A percentile compares a stretch with the other conserved stretches of the same genome.
These are phyloP conservation scores for Tapirus terrestris DNA, from an alignment of 2,113 vertebrate genomes.

Conservation along the genomic window DNA sequence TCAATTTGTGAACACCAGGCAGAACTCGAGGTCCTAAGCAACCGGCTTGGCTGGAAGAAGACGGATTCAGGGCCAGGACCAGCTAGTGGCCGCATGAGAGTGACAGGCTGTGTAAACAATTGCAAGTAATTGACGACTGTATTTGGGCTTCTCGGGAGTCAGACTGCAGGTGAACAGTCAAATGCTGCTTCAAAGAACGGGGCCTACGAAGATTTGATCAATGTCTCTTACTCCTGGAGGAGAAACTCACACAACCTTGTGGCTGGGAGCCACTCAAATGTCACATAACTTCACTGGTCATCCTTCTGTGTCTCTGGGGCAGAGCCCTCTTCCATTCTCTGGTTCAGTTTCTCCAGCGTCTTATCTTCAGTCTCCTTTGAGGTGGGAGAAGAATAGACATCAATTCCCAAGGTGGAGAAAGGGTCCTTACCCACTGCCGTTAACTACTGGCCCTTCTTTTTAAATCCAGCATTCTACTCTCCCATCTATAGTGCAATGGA, in stretches of 20 bases:
- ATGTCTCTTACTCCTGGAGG: background rate
- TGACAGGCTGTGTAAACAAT: background rate
- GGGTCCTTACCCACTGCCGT: background rate
- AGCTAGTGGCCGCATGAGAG: background rate
- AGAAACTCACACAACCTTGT: background rate
- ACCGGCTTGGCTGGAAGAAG: background rate
- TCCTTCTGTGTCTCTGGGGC: background rate
- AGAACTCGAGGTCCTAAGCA: conserved; percentile 7
- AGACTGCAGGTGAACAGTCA: background rate
- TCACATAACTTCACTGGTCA: background rate
- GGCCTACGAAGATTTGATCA: background rate
- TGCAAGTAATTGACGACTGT: background rate
- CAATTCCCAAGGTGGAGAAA: background rate
- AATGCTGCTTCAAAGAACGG: background rate
- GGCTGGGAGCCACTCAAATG: background rate
- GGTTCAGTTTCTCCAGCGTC: background rate
- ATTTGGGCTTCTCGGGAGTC: background rate
- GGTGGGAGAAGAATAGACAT: background rate
- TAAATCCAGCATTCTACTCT: background rate
- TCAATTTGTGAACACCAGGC: background rate
- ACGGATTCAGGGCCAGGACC: background rate
- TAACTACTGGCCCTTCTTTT: background rate
- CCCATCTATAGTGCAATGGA: background rate
- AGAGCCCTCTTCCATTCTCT: background rate
- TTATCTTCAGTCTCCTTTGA: background rate